Evolutionary conservation across 2,113 vertebrate species (phyloP).

Genomic region (Sterrhoptilus dennistouni): DNA sequence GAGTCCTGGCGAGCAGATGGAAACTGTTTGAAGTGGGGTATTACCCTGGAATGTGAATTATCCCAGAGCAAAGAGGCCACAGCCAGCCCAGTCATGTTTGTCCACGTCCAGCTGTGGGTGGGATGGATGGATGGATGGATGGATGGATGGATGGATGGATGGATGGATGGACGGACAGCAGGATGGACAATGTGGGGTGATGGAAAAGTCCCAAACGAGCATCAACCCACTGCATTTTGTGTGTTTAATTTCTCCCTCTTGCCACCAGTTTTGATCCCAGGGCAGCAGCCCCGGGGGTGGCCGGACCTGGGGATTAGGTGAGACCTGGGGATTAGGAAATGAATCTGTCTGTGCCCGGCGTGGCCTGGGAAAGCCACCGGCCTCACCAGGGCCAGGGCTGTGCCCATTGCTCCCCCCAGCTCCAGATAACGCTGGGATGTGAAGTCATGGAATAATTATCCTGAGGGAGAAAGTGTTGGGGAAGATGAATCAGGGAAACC

Average conservation of each 20-base stretch:
- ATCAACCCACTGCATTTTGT: not conserved
- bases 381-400: not conserved
- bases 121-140: not conserved
- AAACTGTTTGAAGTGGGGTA: not conserved
- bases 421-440: not conserved
- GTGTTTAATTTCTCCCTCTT: not conserved
- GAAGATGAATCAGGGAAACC: too few relatives aligned
- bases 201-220: not conserved
- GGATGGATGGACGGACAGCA: not conserved
- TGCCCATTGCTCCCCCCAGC: fast-evolving
- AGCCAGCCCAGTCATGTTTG: fast-evolving
- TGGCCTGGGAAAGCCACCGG: not conserved
- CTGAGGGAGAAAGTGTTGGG: not conserved
- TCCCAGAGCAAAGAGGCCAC: not conserved
- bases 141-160: not conserved
- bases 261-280: not conserved
- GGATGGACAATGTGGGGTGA: fast-evolving
- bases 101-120: not conserved
- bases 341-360: fast-evolving
- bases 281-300: not conserved
- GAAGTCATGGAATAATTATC: not conserved
- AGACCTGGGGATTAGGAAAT: not conserved
- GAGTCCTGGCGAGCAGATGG: fast-evolving
- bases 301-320: not conserved
- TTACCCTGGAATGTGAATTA: not conserved